Percentiles rank a stretch among this genome's conserved stretches.
phyloP scores from a whole-genome alignment of 2,113 vertebrate species.

The Petromus typicus region DNA sequence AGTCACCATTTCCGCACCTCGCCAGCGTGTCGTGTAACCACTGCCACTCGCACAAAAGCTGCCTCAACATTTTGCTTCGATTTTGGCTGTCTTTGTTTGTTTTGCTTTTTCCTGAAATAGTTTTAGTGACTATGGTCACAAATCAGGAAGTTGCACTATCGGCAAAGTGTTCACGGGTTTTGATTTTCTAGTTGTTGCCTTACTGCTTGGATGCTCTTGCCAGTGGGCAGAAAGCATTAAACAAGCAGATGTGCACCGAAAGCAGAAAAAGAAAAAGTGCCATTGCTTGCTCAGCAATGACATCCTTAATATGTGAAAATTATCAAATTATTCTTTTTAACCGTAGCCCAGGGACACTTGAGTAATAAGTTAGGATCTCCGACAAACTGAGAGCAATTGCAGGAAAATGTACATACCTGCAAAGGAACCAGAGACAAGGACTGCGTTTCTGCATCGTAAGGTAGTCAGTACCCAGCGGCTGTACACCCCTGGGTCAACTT shows the following conservation, averaged over 20 bases:
- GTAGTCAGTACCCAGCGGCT: not conserved
- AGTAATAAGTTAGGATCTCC: not conserved
- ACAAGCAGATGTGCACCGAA: not conserved
- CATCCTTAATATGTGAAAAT: conserved; percentile 13
- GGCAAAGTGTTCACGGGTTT: not conserved
- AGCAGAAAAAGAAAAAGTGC: not conserved
- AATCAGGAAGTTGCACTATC: not conserved
- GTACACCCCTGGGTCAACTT: not conserved
- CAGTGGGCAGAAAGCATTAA: not conserved
- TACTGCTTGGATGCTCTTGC: not conserved
- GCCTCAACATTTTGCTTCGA: not conserved
- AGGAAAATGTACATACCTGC: not conserved
- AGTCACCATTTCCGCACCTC: not conserved
- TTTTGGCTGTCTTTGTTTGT: not conserved
- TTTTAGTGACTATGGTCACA: not conserved
- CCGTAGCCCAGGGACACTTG: not conserved
- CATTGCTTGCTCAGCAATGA: not conserved
- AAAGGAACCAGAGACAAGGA: not conserved
- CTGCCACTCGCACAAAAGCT: not conserved
- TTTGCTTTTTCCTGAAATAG: not conserved
- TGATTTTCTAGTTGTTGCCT: not conserved
- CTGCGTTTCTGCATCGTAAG: no score
- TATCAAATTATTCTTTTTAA: not conserved
- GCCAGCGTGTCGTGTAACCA: no score
- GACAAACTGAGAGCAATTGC: not conserved